phyloP scores from a whole-genome alignment of 2,797 vertebrate species.

The Erithacus rubecula region DNA sequence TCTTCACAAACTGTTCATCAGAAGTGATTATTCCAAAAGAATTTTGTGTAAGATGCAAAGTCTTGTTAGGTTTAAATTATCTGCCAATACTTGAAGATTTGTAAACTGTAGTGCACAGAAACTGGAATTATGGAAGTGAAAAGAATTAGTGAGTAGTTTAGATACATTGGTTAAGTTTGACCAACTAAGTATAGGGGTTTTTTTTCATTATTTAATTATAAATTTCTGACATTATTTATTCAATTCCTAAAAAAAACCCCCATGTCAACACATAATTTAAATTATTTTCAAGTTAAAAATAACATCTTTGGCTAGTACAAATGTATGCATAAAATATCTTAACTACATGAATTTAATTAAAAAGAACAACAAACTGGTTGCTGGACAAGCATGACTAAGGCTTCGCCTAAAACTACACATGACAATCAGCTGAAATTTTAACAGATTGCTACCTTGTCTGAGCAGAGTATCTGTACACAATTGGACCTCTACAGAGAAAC shows the following conservation, averaged over 20 bases:
- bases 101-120: neutral
- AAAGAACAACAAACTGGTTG: neutral
- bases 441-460: neutral
- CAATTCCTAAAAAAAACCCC: neutral
- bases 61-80: neutral
- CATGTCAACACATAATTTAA: neutral
- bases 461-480: neutral
- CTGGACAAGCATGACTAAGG: neutral
- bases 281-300: neutral
- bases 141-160: neutral
- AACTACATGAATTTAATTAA: neutral
- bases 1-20: neutral
- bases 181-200: fast-evolving
- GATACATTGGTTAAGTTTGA: neutral
- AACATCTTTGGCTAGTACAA: neutral
- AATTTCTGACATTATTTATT: neutral
- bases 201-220: neutral
- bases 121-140: neutral
- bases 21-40: neutral
- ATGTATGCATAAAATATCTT: neutral
- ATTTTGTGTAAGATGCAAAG: neutral
- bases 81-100: neutral
- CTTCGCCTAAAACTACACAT: neutral
- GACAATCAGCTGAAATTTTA: neutral
- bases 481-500: neutral